Evolutionary conservation across 2,113 vertebrate species (phyloP), one percentile per base, ranked within the genome.

Genomic region (Telmatochromis sp.): DNA sequence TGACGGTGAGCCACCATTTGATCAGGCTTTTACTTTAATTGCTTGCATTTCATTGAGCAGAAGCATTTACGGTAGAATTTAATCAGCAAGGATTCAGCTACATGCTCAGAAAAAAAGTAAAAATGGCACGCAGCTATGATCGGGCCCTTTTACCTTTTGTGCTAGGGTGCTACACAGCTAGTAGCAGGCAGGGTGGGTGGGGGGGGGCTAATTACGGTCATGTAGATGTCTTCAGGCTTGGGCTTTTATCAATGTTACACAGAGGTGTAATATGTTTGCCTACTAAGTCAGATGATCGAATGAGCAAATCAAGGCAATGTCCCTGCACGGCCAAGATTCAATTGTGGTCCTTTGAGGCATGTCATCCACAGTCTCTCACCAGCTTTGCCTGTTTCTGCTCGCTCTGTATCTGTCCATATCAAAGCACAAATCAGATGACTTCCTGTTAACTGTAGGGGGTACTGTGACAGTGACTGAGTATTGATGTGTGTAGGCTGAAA

Each of bases 1-100:
- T 97, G 97, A 97, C 97, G 96, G 96, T 91, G 87, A 57, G 89
- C 94, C 86, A 93, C 92, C 95, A 97, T 97, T 97, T 93, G 94
- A 98, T 97, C 97, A 96, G 96, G 97, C 98, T 98, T 97, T 98
- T 97, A 98, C 97, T 96, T 97, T 98, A 99, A 98, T 98, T 98
- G 97, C 97, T 96, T 97, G 96, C 97, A 97, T 97, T 98, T 97
- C 96, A 98, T 98, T 97, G 97, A 97, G 96, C 96, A 90, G 86
- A 96, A 96, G 95, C 94, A 96, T 96, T 97, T 97, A 96, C 95
- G 96, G 92, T 89, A 95, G 95, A 96, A 95, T 96, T 96, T 96
- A 96, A 96, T 96, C 93, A 89, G 94, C 88, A 94, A 91, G 94
- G 90, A 94, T 92, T 88, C 82, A 81, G 82, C 55, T 85, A 94